These are phyloP conservation scores for Muschampia staudingeri DNA, from an alignment of 2,888 invertebrate species.

Conservation along the genomic window DNA sequence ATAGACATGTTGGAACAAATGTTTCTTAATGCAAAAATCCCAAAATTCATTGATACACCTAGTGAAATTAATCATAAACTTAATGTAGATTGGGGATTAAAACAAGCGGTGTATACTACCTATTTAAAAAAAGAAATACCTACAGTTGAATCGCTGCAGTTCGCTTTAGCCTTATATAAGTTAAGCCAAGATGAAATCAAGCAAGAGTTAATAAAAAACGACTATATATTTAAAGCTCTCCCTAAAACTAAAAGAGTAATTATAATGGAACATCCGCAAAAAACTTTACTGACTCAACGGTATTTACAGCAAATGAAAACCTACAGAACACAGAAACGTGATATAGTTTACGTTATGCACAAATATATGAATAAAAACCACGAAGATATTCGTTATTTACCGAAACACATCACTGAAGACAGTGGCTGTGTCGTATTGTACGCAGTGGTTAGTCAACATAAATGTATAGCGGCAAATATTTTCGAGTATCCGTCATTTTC, in stretches of 20 bases:
- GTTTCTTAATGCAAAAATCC: not conserved
- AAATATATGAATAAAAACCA: constrained; percentile 15
- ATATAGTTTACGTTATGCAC: constrained; percentile 43
- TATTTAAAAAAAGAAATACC: not conserved
- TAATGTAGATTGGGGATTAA: not conserved
- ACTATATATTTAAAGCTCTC: constrained; percentile 67
- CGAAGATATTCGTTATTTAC: not conserved
- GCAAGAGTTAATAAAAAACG: constrained; percentile 40
- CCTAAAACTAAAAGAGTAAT: constrained; percentile 61
- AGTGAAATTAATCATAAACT: not conserved
- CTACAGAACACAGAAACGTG: constrained; percentile 55
- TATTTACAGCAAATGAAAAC: constrained; percentile 66
- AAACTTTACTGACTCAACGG: constrained; percentile 59
- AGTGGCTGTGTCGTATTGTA: not conserved
- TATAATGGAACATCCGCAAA: constrained; percentile 67
- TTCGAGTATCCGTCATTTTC: not conserved
- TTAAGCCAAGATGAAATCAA: not conserved
- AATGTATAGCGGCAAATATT: not conserved
- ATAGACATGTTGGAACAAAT: not conserved
- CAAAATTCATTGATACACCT: not conserved
- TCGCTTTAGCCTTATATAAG: not conserved
- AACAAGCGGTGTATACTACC: not conserved
- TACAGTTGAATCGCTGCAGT: not conserved
- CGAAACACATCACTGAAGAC: not conserved
- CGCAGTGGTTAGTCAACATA: not conserved